Percentiles rank a stretch among this genome's conserved stretches.
Evolutionary conservation across 2,888 invertebrate genomes (phyloP).

Genomic region (Eubasilissa splendida): DNA sequence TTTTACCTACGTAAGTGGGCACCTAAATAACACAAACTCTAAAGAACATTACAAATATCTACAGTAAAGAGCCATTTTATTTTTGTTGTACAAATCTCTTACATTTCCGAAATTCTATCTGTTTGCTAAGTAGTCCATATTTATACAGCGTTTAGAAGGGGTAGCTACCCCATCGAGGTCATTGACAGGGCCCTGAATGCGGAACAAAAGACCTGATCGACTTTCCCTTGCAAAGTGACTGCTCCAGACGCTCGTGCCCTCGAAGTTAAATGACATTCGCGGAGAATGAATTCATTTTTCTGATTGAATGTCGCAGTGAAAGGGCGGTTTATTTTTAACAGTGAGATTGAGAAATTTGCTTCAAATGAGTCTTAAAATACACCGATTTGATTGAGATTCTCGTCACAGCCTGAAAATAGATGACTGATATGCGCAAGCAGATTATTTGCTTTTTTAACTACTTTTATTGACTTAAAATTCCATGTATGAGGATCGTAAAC

Average conservation of each 20-base stretch:
- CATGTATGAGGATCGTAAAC: too few species aligned
- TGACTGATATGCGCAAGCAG: too few species aligned
- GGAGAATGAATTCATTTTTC: slow-evolving; percentile 15
- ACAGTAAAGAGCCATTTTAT: background rate
- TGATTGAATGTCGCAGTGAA: slow-evolving; percentile 18
- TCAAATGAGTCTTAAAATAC: too few species aligned
- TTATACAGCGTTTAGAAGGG: slow-evolving; percentile 23
- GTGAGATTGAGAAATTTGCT: too few species aligned
- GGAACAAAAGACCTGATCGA: slow-evolving; percentile 17
- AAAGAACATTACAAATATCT: too few species aligned
- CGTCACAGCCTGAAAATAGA: too few species aligned
- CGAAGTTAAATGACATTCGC: background rate
- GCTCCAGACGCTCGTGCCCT: slow-evolving; percentile 19
- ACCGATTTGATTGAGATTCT: too few species aligned
- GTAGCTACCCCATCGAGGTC: slow-evolving; percentile 25
- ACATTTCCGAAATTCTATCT: slow-evolving; percentile 9
- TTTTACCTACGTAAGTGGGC: too few species aligned
- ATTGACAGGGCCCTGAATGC: slow-evolving; percentile 11
- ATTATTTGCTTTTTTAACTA: too few species aligned
- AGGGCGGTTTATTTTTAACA: background rate
- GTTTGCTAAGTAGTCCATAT: slow-evolving; percentile 24
- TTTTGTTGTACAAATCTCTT: background rate
- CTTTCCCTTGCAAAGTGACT: slow-evolving; percentile 17
- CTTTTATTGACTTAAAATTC: too few species aligned
- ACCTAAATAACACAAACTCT: too few species aligned